A percentile compares a stretch with the other conserved stretches of the same genome.
phyloP scores from a whole-genome alignment of 2,113 vertebrate genomes.

The Megaleporinus macrocephalus region DNA sequence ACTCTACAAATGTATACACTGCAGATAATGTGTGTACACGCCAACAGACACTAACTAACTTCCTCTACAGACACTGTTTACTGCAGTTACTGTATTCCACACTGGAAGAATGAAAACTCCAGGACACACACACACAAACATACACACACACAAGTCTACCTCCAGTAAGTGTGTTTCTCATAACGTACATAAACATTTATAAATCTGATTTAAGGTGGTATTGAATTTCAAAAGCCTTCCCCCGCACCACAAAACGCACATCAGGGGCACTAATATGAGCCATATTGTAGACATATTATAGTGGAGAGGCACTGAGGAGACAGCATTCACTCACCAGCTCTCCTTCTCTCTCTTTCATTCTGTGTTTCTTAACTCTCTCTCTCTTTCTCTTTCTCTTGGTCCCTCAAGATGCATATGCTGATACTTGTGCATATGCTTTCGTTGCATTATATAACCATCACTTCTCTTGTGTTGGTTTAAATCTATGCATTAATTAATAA shows the following conservation, averaged over 20 bases:
- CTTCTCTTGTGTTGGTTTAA: background rate
- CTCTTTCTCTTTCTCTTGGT: background rate
- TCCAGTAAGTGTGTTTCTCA: conserved; percentile 75
- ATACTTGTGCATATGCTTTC: background rate
- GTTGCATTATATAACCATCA: background rate
- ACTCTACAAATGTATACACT: conserved; percentile 61
- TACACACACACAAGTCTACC: conserved; percentile 39
- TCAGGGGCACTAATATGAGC: conserved; percentile 75
- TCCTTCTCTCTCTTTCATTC: background rate
- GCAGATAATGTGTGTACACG: conserved; percentile 46
- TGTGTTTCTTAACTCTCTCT: background rate
- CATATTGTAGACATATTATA: conserved; percentile 69
- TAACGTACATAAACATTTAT: conserved; percentile 85
- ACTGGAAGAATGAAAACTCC: conserved; percentile 67
- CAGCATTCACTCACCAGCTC: conserved; percentile 14
- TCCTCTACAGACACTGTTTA: conserved; percentile 67
- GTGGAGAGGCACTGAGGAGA: conserved; percentile 42
- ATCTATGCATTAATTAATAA: background rate
- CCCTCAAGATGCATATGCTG: background rate
- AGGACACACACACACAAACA: conserved; percentile 47
- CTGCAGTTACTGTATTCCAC: conserved; percentile 65
- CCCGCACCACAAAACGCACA: conserved; percentile 61
- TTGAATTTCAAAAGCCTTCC: conserved; percentile 81
- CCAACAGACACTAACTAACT: conserved; percentile 51
- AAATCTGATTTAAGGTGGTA: conserved; percentile 84